These are phyloP conservation scores for Pocillopora meandrina DNA, from an alignment of 92 coral and sea anemone species.

Conservation along the genomic window DNA sequence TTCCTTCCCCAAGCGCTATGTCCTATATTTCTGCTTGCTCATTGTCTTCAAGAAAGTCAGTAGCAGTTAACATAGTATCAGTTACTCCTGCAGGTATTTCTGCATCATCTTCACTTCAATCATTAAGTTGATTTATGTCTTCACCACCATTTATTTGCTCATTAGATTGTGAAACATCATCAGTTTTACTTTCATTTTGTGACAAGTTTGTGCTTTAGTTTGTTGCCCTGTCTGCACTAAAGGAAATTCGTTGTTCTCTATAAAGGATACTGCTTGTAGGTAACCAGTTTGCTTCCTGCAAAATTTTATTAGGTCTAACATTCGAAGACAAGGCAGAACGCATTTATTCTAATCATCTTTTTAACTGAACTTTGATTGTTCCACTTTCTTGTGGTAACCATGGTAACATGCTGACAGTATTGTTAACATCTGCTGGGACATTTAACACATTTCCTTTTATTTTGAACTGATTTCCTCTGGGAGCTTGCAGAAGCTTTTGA, in stretches of 20 bases:
- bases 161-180: slow-evolving; percentile 5
- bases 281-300: slow-evolving; percentile 58
- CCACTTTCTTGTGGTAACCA: background rate
- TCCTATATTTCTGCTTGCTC: slow-evolving; percentile 11
- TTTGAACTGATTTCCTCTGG: background rate
- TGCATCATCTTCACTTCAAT: slow-evolving; percentile 31
- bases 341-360: background rate
- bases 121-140: background rate
- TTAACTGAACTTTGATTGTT: background rate
- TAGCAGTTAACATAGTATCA: slow-evolving; percentile 20
- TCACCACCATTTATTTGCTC: background rate
- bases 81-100: slow-evolving; percentile 50
- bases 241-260: slow-evolving; percentile 49
- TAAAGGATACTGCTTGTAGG: slow-evolving; percentile 63
- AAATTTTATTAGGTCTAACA: slow-evolving; percentile 53
- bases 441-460: background rate
- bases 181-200: slow-evolving; percentile 34
- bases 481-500: background rate
- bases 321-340: slow-evolving; percentile 25
- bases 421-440: background rate
- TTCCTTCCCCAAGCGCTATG: slow-evolving; percentile 47
- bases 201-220: slow-evolving; percentile 8
- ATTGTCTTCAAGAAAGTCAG: slow-evolving; percentile 35
- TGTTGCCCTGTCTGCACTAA: slow-evolving; percentile 54
- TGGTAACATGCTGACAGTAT: background rate